Percentiles rank a stretch among this genome's conserved stretches.
Conservation (phyloP, 2,888 invertebrate genomes). For the Lasioglossum marginatum region DNA sequence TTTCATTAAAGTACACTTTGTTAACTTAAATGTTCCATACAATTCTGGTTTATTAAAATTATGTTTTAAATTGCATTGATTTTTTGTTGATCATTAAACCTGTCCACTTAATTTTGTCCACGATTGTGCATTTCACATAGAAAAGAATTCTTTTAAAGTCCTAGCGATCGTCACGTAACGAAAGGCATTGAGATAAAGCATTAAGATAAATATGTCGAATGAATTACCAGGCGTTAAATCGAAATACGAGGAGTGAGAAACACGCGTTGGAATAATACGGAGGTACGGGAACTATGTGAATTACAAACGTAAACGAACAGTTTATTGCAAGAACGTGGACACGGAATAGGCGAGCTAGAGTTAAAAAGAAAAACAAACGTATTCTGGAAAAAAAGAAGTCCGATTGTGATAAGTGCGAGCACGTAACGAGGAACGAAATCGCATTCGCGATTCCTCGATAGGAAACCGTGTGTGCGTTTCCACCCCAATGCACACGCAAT, state of each 20-base stretch:
- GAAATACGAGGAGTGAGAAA: neutral
- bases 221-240: neutral
- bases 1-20: too few relatives aligned
- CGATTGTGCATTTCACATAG: too few relatives aligned
- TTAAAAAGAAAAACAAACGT: neutral
- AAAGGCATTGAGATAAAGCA: neutral
- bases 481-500: neutral
- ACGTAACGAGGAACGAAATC: neutral
- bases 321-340: neutral
- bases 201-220: neutral
- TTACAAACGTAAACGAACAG: neutral
- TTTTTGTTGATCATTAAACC: too few relatives aligned
- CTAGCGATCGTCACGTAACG: neutral
- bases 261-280: neutral
- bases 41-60: too few relatives aligned
- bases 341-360: neutral
- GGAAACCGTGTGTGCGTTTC: neutral
- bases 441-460: neutral
- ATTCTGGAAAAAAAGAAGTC: neutral
- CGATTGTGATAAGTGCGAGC: constrained; percentile 3
- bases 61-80: too few relatives aligned
- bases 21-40: too few relatives aligned
- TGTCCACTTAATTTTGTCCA: too few relatives aligned
- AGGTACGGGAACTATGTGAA: neutral
- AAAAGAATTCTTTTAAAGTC: neutral